Conservation (phyloP, 2,797 vertebrate species). For the Pseudotriccus pelzelni region DNA sequence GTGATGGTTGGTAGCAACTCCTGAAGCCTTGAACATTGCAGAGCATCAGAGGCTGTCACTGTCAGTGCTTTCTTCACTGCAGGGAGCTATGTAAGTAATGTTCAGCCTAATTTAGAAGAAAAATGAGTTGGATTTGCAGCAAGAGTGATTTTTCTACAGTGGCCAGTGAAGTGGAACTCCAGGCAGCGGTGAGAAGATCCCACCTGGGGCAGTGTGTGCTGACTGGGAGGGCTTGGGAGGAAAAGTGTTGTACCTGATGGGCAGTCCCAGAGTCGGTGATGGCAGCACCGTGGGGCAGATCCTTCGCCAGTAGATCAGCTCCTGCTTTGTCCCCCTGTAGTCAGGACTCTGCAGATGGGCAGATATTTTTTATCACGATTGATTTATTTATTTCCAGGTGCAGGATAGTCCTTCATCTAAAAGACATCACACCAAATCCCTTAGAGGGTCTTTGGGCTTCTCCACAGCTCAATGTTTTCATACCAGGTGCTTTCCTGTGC, state of each 20-base stretch:
- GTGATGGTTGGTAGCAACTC: slow-evolving; percentile 23
- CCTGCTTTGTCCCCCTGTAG: not conserved
- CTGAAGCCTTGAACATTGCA: slow-evolving; percentile 21
- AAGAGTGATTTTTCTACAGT: slow-evolving; percentile 57
- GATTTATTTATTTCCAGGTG: not conserved
- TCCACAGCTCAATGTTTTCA: not conserved
- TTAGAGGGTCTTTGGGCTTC: not conserved
- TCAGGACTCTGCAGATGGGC: not conserved
- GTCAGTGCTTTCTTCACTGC: slow-evolving; percentile 68
- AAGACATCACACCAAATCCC: not conserved
- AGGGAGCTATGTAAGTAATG: slow-evolving; percentile 70
- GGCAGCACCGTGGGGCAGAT: not conserved
- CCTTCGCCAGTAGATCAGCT: not conserved
- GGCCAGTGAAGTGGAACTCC: slow-evolving; percentile 37
- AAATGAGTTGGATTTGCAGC: slow-evolving; percentile 61
- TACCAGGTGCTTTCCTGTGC: not conserved
- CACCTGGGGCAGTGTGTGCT: not conserved
- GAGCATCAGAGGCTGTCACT: slow-evolving; percentile 57
- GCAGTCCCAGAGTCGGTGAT: not conserved
- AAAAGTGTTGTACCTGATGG: not conserved
- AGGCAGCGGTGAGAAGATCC: not conserved
- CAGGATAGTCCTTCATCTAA: not conserved
- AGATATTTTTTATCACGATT: fast-evolving
- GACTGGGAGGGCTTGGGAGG: not conserved
- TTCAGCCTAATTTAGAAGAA: slow-evolving; percentile 72